phyloP scores from a whole-genome alignment of 1,140 invertebrate genomes.

The Eriosoma lanigerum region DNA sequence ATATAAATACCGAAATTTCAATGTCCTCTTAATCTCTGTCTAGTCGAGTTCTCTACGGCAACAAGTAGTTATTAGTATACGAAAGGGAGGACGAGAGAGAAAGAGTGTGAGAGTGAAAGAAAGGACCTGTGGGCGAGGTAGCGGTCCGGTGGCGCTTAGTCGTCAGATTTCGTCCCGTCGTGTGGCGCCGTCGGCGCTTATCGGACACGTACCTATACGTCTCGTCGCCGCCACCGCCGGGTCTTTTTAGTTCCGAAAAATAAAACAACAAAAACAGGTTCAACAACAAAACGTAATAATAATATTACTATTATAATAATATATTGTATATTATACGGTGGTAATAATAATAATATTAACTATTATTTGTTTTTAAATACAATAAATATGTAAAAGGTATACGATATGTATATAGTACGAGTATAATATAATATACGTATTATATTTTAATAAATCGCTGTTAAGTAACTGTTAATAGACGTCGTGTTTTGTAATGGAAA shows the following conservation, averaged over 20 bases:
- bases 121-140: background rate
- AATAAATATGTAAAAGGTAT: too few relatives aligned
- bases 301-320: background rate
- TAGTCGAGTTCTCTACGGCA: background rate
- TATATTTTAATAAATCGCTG: too few relatives aligned
- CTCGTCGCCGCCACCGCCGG: constrained; percentile 23
- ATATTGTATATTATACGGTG: background rate
- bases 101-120: background rate
- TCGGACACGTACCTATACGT: background rate
- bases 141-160: constrained; percentile 16
- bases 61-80: too few relatives aligned
- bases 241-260: constrained; percentile 13
- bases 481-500: too few relatives aligned
- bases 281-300: background rate
- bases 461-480: too few relatives aligned
- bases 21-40: constrained; percentile 36
- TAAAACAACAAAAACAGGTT: constrained; percentile 8
- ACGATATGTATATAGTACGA: too few relatives aligned
- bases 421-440: too few relatives aligned
- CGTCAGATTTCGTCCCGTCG: constrained; percentile 38
- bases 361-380: background rate
- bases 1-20: constrained; percentile 19
- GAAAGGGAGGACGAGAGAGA: background rate
- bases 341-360: background rate
- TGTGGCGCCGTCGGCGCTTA: constrained; percentile 47